These are phyloP conservation scores for Protobothrops mucrosquamatus DNA, from an alignment of 2,113 vertebrate genomes.

Conservation along the genomic window DNA sequence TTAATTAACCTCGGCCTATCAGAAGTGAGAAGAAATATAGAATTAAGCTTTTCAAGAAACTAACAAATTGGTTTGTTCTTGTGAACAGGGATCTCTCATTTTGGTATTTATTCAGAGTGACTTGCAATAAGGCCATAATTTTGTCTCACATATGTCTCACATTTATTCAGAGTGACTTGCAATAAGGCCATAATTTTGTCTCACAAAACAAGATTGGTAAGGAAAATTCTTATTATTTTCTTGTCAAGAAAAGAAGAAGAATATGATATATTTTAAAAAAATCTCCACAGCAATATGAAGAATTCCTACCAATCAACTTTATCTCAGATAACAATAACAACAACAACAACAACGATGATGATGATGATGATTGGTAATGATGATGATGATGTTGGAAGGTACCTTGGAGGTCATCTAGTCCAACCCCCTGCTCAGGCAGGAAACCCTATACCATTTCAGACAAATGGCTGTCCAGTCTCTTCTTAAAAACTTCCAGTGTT, in stretches of 20 bases:
- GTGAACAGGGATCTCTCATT: background rate
- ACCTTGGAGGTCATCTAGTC: no score
- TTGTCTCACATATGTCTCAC: background rate
- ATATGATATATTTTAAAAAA: background rate
- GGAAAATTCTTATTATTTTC: background rate
- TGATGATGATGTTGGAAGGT: no score
- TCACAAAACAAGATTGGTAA: background rate
- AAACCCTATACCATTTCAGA: no score
- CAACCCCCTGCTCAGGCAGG: no score
- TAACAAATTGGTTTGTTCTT: background rate
- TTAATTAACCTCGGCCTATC: background rate
- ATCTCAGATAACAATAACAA: background rate
- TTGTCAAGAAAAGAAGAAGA: background rate
- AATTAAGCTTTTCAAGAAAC: background rate
- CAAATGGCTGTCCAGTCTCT: no score
- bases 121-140: background rate
- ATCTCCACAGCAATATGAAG: background rate
- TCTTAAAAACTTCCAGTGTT: no score
- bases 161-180: background rate
- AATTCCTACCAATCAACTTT: background rate
- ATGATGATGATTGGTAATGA: no score
- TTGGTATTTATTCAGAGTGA: background rate
- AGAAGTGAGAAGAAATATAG: background rate
- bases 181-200: background rate
- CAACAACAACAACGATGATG: accelerated